Conservation (phyloP, 1,140 invertebrate species). For the Cydia amplana region DNA sequence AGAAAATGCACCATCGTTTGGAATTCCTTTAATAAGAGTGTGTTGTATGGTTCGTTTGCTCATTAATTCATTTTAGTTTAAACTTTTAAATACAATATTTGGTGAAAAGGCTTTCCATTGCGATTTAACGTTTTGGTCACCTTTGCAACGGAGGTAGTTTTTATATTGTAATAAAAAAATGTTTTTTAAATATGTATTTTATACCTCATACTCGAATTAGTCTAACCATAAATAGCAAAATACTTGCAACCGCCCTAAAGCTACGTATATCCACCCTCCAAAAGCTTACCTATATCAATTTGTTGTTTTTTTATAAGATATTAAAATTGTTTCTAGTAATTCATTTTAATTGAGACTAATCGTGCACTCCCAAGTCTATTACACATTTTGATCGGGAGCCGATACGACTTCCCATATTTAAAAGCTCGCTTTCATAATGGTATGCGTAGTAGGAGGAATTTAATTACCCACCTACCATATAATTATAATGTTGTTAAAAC, state of each 20-base stretch:
- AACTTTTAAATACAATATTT: neutral
- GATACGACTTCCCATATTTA: slow-evolving; percentile 14
- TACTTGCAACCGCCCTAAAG: too few species aligned
- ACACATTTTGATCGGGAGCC: slow-evolving; percentile 13
- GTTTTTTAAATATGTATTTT: too few species aligned
- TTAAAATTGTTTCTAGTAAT: neutral
- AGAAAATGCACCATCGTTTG: slow-evolving; percentile 48
- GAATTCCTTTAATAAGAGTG: slow-evolving; percentile 39
- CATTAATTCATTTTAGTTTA: neutral
- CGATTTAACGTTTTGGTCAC: too few species aligned
- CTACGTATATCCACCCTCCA: too few species aligned
- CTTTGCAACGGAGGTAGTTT: too few species aligned
- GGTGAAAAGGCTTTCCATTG: too few species aligned
- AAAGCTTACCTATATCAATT: too few species aligned
- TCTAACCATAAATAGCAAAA: too few species aligned
- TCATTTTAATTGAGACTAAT: slow-evolving; percentile 15
- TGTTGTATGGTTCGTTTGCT: neutral
- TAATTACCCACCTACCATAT: slow-evolving; percentile 24
- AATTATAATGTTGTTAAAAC: slow-evolving; percentile 31
- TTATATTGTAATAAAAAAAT: too few species aligned
- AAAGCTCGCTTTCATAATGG: slow-evolving; percentile 22
- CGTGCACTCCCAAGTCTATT: neutral
- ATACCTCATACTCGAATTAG: too few species aligned
- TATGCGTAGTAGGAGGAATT: slow-evolving; percentile 23
- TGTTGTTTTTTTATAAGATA: neutral